Percentiles rank a stretch among this genome's conserved stretches.
Conservation (phyloP, 2,888 invertebrate genomes). For the Plemyria rubiginata region DNA sequence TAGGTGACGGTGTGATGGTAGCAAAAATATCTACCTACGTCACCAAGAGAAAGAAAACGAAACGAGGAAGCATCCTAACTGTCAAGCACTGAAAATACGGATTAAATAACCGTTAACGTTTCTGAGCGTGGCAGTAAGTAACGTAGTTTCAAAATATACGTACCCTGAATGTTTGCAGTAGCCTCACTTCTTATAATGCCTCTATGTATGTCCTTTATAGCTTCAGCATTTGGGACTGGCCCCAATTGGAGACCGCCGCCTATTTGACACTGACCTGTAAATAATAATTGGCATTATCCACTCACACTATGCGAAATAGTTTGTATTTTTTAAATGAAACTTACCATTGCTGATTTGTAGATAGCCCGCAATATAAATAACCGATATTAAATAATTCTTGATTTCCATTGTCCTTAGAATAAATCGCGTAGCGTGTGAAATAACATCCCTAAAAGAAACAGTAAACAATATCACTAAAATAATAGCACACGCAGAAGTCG, state of each 20-base stretch:
- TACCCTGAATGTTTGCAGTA: constrained; percentile 60
- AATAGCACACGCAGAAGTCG: not conserved
- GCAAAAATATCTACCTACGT: not conserved
- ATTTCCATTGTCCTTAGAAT: constrained; percentile 40
- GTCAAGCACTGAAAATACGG: no score
- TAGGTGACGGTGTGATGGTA: no score
- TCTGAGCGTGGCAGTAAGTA: not conserved
- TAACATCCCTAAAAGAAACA: constrained; percentile 45
- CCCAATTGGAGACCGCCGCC: constrained; percentile 50
- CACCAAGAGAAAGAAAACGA: not conserved
- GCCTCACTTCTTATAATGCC: constrained; percentile 54
- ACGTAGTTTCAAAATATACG: constrained; percentile 24
- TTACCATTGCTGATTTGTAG: constrained; percentile 50
- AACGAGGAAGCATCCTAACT: not conserved
- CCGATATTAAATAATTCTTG: constrained; percentile 35
- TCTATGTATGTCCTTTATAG: constrained; percentile 55
- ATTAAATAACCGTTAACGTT: no score
- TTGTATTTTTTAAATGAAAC: constrained; percentile 21
- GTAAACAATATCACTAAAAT: not conserved
- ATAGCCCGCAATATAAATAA: constrained; percentile 39
- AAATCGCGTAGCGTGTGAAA: constrained; percentile 18
- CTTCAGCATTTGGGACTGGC: constrained; percentile 42
- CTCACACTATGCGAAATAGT: not conserved
- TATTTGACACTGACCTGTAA: constrained; percentile 63
- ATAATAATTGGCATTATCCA: constrained; percentile 28